phyloP scores from a whole-genome alignment of 2,113 vertebrate species.

The Dendropsophus ebraccatus region DNA sequence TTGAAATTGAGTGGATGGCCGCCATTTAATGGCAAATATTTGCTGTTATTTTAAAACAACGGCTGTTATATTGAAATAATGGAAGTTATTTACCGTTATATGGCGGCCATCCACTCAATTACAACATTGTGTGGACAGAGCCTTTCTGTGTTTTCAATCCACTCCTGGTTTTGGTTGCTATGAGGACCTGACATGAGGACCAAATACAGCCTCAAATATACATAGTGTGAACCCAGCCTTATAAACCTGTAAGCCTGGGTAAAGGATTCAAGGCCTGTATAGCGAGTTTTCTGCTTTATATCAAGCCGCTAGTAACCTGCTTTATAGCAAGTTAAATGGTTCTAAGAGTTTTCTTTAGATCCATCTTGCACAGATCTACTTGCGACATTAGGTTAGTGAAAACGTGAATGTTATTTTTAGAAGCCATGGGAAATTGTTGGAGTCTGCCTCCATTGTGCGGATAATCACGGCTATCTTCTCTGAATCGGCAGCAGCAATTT shows the following conservation, averaged over 20 bases:
- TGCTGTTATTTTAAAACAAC: too few species aligned
- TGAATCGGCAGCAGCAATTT: constrained; percentile 17
- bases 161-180: too few species aligned
- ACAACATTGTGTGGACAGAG: too few species aligned
- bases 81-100: too few species aligned
- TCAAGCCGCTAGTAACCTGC: not conserved
- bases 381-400: not conserved
- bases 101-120: too few species aligned
- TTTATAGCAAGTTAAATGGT: not conserved
- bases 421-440: not conserved
- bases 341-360: not conserved
- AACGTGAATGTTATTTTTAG: constrained; percentile 2
- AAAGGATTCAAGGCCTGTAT: not conserved
- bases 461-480: constrained; percentile 25
- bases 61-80: too few species aligned
- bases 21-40: too few species aligned
- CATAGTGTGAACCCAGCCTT: not conserved
- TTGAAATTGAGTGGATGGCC: too few species aligned
- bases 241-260: not conserved
- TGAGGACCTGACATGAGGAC: too few species aligned
- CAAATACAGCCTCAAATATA: too few species aligned
- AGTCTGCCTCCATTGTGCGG: constrained; percentile 19
- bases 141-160: too few species aligned
- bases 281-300: not conserved
- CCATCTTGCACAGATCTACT: not conserved